Conservation (phyloP, 2,797 vertebrate species). For the Echeneis naucrates region DNA sequence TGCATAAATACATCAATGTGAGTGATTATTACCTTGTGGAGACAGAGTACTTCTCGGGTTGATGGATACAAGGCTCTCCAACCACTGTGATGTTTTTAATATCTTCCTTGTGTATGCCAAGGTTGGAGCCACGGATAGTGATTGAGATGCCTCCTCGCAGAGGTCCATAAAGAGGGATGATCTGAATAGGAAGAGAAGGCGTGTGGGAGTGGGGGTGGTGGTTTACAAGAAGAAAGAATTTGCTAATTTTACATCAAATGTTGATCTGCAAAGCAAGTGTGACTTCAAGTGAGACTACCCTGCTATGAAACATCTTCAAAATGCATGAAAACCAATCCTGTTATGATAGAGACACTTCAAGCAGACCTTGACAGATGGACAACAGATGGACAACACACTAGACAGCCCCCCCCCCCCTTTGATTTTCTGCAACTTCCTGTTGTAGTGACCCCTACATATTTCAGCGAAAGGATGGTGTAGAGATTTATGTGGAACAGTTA, state of each 20-base stretch:
- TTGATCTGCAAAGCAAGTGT: neutral
- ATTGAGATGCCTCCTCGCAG: conserved; percentile 90
- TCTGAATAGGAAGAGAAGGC: conserved; percentile 77
- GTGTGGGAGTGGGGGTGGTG: conserved; percentile 4
- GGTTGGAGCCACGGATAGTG: conserved; percentile 94
- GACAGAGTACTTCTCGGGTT: conserved; percentile 89
- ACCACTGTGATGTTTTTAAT: conserved; percentile 90
- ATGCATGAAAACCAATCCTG: too few species aligned
- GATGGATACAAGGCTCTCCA: conserved; percentile 86
- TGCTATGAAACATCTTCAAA: neutral
- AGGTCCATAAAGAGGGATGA: conserved; percentile 91
- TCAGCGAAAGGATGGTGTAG: neutral
- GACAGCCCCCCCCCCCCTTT: too few species aligned
- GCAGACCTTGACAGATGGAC: too few species aligned
- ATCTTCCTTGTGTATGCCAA: conserved; percentile 90
- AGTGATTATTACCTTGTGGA: conserved; percentile 89
- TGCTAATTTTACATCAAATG: neutral
- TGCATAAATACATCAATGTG: conserved; percentile 23
- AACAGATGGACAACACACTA: too few species aligned
- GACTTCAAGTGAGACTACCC: neutral
- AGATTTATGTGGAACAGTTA: conserved; percentile 1
- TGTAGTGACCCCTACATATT: neutral
- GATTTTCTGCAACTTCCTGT: too few species aligned
- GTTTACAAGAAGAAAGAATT: conserved; percentile 48
- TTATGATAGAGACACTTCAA: too few species aligned